Evolutionary conservation across 1,140 invertebrate genomes (phyloP), one percentile per base, ranked within the genome.

Genomic region (Sipha flava): DNA sequence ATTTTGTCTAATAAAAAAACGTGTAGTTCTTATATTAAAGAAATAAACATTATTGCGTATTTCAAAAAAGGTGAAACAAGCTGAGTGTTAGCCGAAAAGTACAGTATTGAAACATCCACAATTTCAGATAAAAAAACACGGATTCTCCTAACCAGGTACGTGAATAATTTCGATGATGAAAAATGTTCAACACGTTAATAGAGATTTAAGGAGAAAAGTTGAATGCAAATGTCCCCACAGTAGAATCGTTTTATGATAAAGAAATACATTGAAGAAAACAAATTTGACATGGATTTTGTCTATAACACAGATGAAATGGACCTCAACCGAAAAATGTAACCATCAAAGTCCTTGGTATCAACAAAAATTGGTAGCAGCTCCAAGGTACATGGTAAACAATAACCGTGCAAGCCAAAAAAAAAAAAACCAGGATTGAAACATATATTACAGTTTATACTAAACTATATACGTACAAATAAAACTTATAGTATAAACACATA

Each of bases 261-360:
- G 18, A 37, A 57, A 14, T 57, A 47, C 21, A 75, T 54, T 9
- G 16, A 81, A 26, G 37, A 80, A 57, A 47, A 81, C 79, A 45
- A 80, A 29, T 57, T 81, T 29, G 45, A 47, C 5, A 62, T 80
- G 14, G 59, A 83, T 79, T 82, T 85, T 81, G 80, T 85, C 64
- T 85, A 83, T 62, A 85, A 84, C 80, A 79, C 80, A 73, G 83
- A 85, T 75, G 83, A 85, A 57, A 84, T 83, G 6, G 83, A 77
- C 3, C 68, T 86, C 1, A 82, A 83, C 82, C 85, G 77, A 57
- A 84, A 83, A 80, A 43, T 81, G 47, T 29, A 84, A 16, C 83
- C 83, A 10, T 70, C 34, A 10, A 83, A 81, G 81, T 83, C 82
- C 10, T 79, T 84, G 14, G 81, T 81, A 5, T 18, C 82, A 81